phyloP scores from a whole-genome alignment of 2,888 invertebrate genomes.

The Drosophila vallismaia region DNA sequence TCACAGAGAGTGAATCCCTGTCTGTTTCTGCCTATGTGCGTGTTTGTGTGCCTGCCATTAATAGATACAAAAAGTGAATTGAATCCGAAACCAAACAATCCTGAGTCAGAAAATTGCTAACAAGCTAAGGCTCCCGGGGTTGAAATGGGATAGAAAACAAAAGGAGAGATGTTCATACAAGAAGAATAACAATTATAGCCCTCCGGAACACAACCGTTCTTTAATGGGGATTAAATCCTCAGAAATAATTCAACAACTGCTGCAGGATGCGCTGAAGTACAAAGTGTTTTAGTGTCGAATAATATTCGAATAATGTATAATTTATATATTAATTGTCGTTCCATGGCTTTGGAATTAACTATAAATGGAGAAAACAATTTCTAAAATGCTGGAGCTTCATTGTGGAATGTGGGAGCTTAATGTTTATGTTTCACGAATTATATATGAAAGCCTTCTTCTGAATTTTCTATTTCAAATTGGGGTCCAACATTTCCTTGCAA shows the following conservation, averaged over 20 bases:
- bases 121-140: constrained; percentile 22
- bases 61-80: constrained; percentile 54
- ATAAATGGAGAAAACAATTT: background rate
- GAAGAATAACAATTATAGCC: constrained; percentile 75
- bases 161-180: constrained; percentile 68
- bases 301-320: constrained; percentile 8
- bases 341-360: background rate
- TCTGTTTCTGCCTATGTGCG: constrained; percentile 6
- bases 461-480: too few relatives aligned
- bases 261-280: constrained; percentile 23
- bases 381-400: too few relatives aligned
- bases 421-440: too few relatives aligned
- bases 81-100: constrained; percentile 45
- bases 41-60: constrained; percentile 42
- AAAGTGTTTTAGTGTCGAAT: constrained; percentile 23
- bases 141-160: constrained; percentile 31
- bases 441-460: too few relatives aligned
- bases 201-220: constrained; percentile 36
- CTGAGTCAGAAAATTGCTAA: constrained; percentile 25
- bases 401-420: too few relatives aligned
- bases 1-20: constrained; percentile 35
- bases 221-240: constrained; percentile 42
- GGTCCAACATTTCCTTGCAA: too few relatives aligned
- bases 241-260: constrained; percentile 34
- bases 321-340: background rate